Evolutionary conservation across 2,888 invertebrate genomes (phyloP).

Genomic region (Drosophila trichaetosa): DNA sequence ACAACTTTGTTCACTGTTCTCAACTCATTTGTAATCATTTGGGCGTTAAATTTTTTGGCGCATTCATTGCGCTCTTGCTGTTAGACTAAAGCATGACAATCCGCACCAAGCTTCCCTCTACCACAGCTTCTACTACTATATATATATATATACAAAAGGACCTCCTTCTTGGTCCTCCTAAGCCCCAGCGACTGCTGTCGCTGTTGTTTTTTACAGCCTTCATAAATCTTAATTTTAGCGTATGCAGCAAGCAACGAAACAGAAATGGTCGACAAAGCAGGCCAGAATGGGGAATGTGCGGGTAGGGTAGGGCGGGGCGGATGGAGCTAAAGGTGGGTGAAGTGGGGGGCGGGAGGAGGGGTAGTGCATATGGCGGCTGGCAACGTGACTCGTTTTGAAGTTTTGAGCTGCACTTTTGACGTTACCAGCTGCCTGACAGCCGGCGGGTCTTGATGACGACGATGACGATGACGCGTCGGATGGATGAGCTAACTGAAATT

Average conservation of each 20-base stretch:
- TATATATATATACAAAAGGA: background rate
- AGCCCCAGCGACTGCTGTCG: slow-evolving; percentile 39
- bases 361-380: slow-evolving; percentile 21
- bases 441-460: slow-evolving; percentile 40
- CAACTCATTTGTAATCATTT: slow-evolving; percentile 80
- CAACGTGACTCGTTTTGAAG: slow-evolving; percentile 79
- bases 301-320: background rate
- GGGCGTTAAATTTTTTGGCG: slow-evolving; percentile 79
- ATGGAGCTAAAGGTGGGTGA: background rate
- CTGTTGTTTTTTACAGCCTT: slow-evolving; percentile 80
- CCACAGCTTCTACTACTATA: background rate
- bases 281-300: slow-evolving; percentile 22
- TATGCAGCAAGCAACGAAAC: slow-evolving; percentile 69
- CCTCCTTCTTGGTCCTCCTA: background rate
- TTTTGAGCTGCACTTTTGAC: slow-evolving; percentile 80
- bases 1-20: slow-evolving; percentile 56
- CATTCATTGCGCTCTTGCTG: slow-evolving; percentile 61
- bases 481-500: slow-evolving; percentile 79
- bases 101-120: background rate
- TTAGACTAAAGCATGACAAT: slow-evolving; percentile 17
- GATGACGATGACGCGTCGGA: slow-evolving; percentile 46
- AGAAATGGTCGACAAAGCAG: slow-evolving; percentile 57
- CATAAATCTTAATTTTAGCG: slow-evolving; percentile 82
- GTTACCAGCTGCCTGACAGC: slow-evolving; percentile 67
- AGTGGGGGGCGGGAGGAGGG: background rate